phyloP scores from a whole-genome alignment of 2,113 vertebrate genomes.

The Lota lota region DNA sequence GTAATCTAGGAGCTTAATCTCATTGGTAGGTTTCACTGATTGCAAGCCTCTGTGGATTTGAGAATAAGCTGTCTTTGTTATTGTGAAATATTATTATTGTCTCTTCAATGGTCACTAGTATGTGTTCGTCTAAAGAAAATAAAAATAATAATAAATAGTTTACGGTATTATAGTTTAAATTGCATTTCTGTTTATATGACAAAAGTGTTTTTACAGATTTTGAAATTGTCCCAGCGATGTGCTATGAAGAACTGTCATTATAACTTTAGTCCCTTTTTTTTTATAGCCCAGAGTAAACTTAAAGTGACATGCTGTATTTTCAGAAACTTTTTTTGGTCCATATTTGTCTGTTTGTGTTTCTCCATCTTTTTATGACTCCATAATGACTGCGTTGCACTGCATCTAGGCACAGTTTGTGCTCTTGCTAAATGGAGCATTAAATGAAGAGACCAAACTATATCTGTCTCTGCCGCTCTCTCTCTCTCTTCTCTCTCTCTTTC shows the following conservation, averaged over 20 bases:
- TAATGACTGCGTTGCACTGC: conserved; percentile 23
- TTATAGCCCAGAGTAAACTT: too few relatives aligned
- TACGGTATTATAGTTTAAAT: too few relatives aligned
- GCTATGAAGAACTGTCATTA: too few relatives aligned
- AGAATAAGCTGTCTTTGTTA: too few relatives aligned
- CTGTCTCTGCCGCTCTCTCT: conserved; percentile 27
- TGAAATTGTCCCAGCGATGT: too few relatives aligned
- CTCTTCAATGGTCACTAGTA: background rate
- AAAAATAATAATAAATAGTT: too few relatives aligned
- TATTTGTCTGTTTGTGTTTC: background rate
- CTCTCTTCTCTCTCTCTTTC: background rate
- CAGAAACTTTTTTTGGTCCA: background rate
- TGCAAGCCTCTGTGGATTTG: background rate
- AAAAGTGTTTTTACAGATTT: too few relatives aligned
- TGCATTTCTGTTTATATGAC: too few relatives aligned
- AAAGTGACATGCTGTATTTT: too few relatives aligned
- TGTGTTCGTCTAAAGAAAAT: background rate
- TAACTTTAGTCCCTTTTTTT: too few relatives aligned
- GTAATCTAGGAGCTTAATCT: background rate
- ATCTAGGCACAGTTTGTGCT: conserved; percentile 41
- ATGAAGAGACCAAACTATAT: conserved; percentile 41
- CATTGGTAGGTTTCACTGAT: background rate
- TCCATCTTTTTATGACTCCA: conserved; percentile 14
- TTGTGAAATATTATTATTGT: too few relatives aligned
- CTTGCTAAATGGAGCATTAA: conserved; percentile 68